phyloP scores from a whole-genome alignment of 2,797 vertebrate species.

The Hoplostethus mediterraneus region DNA sequence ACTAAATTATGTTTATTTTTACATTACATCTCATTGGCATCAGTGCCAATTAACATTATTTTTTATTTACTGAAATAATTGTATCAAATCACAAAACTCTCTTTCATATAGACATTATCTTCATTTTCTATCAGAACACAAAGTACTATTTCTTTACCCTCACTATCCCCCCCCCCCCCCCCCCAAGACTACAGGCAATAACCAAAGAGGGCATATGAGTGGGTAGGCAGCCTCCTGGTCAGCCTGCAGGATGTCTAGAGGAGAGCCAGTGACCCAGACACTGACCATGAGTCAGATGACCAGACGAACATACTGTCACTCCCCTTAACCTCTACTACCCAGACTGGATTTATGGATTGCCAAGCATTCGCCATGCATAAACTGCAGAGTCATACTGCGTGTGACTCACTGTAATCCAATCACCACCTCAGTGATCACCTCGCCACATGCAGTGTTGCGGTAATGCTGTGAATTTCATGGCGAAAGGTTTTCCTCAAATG shows the following conservation, averaged over 20 bases:
- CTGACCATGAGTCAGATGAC: slow-evolving; percentile 31
- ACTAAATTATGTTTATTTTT: not conserved
- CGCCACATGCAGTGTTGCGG: slow-evolving; percentile 35
- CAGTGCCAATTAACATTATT: no score
- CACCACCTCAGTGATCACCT: slow-evolving; percentile 26
- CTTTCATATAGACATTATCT: not conserved
- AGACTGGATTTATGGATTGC: slow-evolving; percentile 30
- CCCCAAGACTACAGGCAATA: not conserved
- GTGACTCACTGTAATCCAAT: slow-evolving; percentile 61
- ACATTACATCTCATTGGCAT: no score
- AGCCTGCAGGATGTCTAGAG: not conserved
- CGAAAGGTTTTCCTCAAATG: not conserved
- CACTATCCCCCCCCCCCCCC: no score
- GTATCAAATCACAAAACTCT: not conserved
- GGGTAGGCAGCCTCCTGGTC: not conserved
- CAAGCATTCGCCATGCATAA: slow-evolving; percentile 42
- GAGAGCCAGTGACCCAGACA: slow-evolving; percentile 56
- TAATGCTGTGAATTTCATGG: not conserved
- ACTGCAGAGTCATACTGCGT: slow-evolving; percentile 33
- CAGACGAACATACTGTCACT: slow-evolving; percentile 20
- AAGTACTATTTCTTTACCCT: not conserved
- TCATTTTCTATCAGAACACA: not conserved
- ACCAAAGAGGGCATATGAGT: not conserved
- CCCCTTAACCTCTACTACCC: slow-evolving; percentile 22
- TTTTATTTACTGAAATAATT: not conserved